These are phyloP conservation scores for Melinaea marsaeus DNA, from an alignment of 2,888 invertebrate species.

Conservation along the genomic window DNA sequence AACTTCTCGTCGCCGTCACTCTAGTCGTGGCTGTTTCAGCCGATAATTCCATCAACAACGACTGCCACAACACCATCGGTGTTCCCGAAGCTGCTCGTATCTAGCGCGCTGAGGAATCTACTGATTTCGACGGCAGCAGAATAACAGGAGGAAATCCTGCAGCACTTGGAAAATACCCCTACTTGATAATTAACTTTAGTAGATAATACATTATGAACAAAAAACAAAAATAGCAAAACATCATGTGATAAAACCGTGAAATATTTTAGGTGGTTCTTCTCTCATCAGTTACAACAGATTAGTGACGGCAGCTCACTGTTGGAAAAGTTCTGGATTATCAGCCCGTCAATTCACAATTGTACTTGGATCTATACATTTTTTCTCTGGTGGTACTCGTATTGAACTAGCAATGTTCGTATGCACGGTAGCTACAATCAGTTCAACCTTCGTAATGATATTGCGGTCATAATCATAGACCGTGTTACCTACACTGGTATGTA, in stretches of 20 bases:
- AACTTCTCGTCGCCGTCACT: constrained; percentile 14
- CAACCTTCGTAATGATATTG: constrained; percentile 40
- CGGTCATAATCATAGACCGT: constrained; percentile 35
- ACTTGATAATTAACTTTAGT: constrained; percentile 25
- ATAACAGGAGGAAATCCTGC: constrained; percentile 39
- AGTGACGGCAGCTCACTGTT: constrained; percentile 65
- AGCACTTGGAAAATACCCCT: constrained; percentile 34
- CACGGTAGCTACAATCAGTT: constrained; percentile 39
- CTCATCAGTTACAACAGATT: constrained; percentile 48
- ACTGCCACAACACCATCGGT: constrained; percentile 41
- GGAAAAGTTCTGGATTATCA: constrained; percentile 54
- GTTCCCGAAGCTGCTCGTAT: constrained; percentile 39
- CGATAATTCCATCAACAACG: constrained; percentile 27
- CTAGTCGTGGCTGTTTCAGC: constrained; percentile 14
- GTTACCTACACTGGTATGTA: constrained; percentile 25
- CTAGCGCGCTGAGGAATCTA: constrained; percentile 36
- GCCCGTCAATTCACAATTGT: constrained; percentile 57
- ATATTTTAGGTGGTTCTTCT: constrained; percentile 50
- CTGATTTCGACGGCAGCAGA: constrained; percentile 39
- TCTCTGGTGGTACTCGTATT: constrained; percentile 50
- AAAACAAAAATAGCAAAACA: neutral
- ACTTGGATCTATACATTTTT: constrained; percentile 54
- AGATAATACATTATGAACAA: too few species aligned
- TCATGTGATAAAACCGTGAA: neutral
- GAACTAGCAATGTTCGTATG: constrained; percentile 34